Conservation (phyloP, 2,888 invertebrate species). For the Spicauda simplicius region DNA sequence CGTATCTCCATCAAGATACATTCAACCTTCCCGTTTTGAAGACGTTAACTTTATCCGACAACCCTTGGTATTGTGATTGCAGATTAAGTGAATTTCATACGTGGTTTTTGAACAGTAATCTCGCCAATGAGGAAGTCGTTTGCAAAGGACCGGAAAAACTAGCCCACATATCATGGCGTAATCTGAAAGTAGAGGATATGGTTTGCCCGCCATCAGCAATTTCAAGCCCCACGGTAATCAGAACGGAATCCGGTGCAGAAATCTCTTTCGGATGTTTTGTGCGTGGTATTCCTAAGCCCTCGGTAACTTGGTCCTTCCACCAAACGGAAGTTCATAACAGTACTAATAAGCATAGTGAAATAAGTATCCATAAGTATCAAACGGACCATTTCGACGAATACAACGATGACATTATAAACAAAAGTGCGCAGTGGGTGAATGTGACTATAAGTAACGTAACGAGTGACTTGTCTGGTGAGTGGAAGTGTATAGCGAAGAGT, state of each 20-base stretch:
- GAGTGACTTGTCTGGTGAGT: constrained; percentile 92
- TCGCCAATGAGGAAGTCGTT: constrained; percentile 89
- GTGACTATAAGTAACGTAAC: constrained; percentile 93
- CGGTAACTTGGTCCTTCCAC: constrained; percentile 91
- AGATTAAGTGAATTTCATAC: constrained; percentile 91
- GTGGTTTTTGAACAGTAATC: constrained; percentile 92
- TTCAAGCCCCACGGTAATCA: constrained; percentile 83
- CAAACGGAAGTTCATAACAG: constrained; percentile 76
- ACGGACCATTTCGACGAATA: constrained; percentile 66
- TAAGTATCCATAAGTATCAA: constrained; percentile 61
- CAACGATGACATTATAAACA: constrained; percentile 70
- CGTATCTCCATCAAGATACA: constrained; percentile 84
- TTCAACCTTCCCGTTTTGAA: constrained; percentile 86
- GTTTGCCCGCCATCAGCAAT: constrained; percentile 91
- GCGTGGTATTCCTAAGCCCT: constrained; percentile 92
- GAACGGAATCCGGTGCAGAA: constrained; percentile 92
- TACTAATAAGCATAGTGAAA: constrained; percentile 64
- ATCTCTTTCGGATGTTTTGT: constrained; percentile 92
- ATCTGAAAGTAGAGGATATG: constrained; percentile 89
- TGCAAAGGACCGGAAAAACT: constrained; percentile 89
- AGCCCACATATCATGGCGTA: constrained; percentile 89
- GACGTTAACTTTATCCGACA: constrained; percentile 91
- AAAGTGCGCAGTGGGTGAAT: constrained; percentile 89
- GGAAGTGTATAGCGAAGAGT: constrained; percentile 92
- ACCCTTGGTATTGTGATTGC: constrained; percentile 96